Base-by-base conservation (phyloP, 1,140 invertebrate species). In the Ips nitidus region DNA sequence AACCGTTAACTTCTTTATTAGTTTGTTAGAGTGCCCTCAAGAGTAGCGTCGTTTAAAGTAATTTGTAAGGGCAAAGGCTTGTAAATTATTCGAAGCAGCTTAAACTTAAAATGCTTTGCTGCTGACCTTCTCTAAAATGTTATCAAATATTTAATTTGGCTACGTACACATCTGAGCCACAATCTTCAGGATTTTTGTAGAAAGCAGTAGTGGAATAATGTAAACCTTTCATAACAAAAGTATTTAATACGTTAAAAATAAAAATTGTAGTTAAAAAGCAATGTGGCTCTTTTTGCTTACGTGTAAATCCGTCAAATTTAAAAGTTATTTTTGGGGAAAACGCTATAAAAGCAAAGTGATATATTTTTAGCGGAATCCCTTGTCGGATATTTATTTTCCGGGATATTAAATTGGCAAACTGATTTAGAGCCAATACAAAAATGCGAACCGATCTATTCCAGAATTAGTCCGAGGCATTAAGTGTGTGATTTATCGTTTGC, bases 371-470 rank as follows among this genome's bases (percentile, higher is more conserved):
- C 37, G 60, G 5, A 39, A 36, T 52, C 60, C 36, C 60, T 37
- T 37, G 62, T 42, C 40, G 62, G 62, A 65, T 52, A 65, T 65
- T 65, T 65, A 65, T 65, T 65, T 65, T 65, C 62, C 62, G 52
- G 62, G 62, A 65, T 65, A 65, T 65, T 65, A 65, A 65, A 65
- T 65, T 56, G 62, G 62, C 52, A 42, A 53, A 65, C 52, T 65
- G 62, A 65, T 65, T 65, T 65, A 65, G 62, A 22, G 52, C 47
- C 52, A 65, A 53, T 65, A 65, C 39, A 65, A 65, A 65, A 65
- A 65, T 52, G 62, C 62, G 50, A 65, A 53, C 8, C 47, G 36
- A 65, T 65, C 52, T 42, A 65, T 65, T 65, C 38, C 40, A 37
- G 62, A 65, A 65, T 65, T 65, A 65, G 47, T 55, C 6, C 62